These are phyloP conservation scores for Tolmerus cingulatus DNA, from an alignment of 2,888 invertebrate species.

Conservation along the genomic window DNA sequence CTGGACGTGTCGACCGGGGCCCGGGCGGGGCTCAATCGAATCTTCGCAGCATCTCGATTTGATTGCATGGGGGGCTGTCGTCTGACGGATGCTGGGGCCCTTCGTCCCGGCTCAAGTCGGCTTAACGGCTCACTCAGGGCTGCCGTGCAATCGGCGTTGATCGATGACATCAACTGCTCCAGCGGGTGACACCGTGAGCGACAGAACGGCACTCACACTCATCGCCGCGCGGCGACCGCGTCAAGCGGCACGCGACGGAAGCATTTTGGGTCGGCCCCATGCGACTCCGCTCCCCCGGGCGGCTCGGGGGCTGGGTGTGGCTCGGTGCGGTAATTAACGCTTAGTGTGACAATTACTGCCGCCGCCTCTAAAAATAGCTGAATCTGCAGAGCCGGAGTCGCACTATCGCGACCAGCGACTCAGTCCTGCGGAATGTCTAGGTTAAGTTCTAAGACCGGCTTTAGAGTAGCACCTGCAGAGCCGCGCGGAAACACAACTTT, in stretches of 20 bases:
- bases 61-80: background rate
- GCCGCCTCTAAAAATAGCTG: conserved; percentile 15
- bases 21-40: background rate
- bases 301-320: background rate
- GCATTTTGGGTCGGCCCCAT: background rate
- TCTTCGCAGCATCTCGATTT: background rate
- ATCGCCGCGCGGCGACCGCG: background rate
- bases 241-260: background rate
- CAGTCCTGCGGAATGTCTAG: background rate
- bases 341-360: background rate
- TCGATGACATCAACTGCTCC: background rate
- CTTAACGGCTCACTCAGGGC: background rate
- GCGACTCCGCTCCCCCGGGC: background rate
- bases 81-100: background rate
- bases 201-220: background rate
- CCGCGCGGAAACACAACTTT: no score
- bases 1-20: background rate
- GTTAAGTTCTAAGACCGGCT: background rate
- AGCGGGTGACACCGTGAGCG: background rate
- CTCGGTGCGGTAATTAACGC: background rate
- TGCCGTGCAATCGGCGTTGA: background rate
- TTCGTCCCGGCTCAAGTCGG: background rate
- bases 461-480: background rate
- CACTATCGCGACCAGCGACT: background rate
- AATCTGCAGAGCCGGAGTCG: background rate